A percentile compares a stretch with the other conserved stretches of the same genome.
Evolutionary conservation across 2,797 vertebrate species (phyloP).

Genomic region (Calcarius lapponicus): DNA sequence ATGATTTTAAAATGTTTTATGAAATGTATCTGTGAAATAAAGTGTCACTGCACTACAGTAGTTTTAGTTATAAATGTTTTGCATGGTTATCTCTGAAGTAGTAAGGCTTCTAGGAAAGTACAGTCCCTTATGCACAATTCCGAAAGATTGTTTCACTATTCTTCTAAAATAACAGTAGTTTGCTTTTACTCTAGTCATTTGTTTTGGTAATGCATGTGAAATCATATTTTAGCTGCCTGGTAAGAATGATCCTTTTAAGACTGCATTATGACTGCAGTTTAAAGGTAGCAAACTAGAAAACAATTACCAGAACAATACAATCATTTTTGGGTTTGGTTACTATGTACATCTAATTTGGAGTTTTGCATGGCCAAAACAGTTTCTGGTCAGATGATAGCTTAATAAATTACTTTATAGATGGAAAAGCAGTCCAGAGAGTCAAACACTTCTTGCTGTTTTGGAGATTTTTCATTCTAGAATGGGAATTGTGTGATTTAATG

Average conservation of each 20-base stretch:
- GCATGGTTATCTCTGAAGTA: neutral
- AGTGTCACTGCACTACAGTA: neutral
- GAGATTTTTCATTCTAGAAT: neutral
- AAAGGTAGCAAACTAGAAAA: neutral
- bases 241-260: neutral
- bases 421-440: neutral
- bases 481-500: neutral
- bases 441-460: neutral
- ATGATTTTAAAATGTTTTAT: neutral
- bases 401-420: neutral
- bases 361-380: neutral
- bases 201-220: neutral
- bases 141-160: neutral
- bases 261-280: neutral
- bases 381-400: neutral
- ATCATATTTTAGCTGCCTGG: neutral
- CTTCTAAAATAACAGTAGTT: neutral
- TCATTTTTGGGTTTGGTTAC: neutral
- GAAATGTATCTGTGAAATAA: neutral
- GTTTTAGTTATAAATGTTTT: neutral
- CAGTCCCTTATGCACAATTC: neutral
- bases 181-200: neutral
- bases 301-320: neutral
- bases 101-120: neutral
- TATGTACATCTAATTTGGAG: neutral